Percentiles rank a stretch among this genome's conserved stretches.
These are phyloP conservation scores for Pipistrellus pipistrellus DNA, from an alignment of 2,797 vertebrate species.

Conservation along the genomic window DNA sequence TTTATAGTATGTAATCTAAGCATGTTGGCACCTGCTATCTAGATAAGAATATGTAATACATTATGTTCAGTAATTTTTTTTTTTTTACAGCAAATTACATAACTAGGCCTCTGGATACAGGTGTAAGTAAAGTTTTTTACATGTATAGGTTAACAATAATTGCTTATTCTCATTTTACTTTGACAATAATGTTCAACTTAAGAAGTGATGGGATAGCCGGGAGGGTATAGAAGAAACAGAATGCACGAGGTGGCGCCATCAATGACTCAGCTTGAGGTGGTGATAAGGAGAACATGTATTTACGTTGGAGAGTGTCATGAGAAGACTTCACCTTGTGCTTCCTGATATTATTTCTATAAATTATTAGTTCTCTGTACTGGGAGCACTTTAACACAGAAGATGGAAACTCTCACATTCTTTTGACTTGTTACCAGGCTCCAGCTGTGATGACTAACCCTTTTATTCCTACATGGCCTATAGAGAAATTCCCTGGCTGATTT, in stretches of 20 bases:
- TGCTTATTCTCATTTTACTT: background rate
- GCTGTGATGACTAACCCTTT: constrained; percentile 57
- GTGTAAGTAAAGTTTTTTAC: background rate
- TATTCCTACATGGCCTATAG: background rate
- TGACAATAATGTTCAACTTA: background rate
- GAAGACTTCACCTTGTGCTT: constrained; percentile 38
- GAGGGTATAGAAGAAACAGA: background rate
- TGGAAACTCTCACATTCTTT: background rate
- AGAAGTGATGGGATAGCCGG: background rate
- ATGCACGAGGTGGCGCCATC: background rate
- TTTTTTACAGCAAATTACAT: background rate
- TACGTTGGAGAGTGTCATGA: constrained; percentile 24
- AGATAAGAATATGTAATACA: background rate
- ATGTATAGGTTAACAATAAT: background rate
- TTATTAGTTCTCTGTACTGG: constrained; percentile 4
- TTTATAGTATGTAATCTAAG: background rate
- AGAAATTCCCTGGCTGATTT: constrained; percentile 68
- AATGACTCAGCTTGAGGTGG: background rate
- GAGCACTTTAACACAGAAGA: background rate
- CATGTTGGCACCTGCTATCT: background rate
- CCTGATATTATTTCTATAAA: constrained; percentile 54
- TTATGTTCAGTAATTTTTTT: background rate
- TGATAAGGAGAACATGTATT: constrained; percentile 56
- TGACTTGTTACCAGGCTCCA: constrained; percentile 65
- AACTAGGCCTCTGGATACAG: background rate